Conservation (phyloP, 2,797 vertebrate genomes). For the Eulemur coronatus region DNA sequence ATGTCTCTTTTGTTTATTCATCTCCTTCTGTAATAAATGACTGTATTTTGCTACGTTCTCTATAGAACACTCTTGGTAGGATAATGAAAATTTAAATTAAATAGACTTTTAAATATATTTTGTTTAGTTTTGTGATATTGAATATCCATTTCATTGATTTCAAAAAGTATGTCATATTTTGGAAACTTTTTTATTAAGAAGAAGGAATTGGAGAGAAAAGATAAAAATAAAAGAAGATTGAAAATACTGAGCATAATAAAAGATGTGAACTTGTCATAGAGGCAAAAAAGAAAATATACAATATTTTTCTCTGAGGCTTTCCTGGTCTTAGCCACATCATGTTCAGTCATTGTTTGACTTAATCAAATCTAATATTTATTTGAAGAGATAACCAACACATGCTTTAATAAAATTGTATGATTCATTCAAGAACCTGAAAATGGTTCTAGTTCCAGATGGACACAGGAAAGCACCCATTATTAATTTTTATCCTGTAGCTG, state of each 20-base stretch:
- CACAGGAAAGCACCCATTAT: not conserved
- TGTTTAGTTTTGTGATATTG: constrained; percentile 29
- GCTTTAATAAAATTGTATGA: constrained; percentile 59
- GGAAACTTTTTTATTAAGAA: constrained; percentile 43
- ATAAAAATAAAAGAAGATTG: constrained; percentile 48
- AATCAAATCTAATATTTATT: constrained; percentile 41
- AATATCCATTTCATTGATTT: constrained; percentile 52
- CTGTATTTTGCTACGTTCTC: constrained; percentile 30
- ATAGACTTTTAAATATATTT: constrained; percentile 45
- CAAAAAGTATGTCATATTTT: constrained; percentile 46
- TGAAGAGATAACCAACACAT: constrained; percentile 48
- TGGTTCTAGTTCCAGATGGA: not conserved
- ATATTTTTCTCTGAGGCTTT: constrained; percentile 28
- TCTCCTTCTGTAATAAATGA: constrained; percentile 60
- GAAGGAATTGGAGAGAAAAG: constrained; percentile 3
- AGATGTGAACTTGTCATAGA: constrained; percentile 55
- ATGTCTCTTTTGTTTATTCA: constrained; percentile 55
- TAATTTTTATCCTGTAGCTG: not conserved
- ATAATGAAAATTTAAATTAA: constrained; percentile 67
- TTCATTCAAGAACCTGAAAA: constrained; percentile 48
- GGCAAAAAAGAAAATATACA: constrained; percentile 30
- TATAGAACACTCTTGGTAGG: constrained; percentile 28
- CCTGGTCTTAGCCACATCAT: constrained; percentile 6
- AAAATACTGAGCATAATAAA: constrained; percentile 53
- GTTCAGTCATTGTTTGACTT: constrained; percentile 45